Conservation (phyloP, 2,888 invertebrate genomes). For the Sylvicola fuscatus region DNA sequence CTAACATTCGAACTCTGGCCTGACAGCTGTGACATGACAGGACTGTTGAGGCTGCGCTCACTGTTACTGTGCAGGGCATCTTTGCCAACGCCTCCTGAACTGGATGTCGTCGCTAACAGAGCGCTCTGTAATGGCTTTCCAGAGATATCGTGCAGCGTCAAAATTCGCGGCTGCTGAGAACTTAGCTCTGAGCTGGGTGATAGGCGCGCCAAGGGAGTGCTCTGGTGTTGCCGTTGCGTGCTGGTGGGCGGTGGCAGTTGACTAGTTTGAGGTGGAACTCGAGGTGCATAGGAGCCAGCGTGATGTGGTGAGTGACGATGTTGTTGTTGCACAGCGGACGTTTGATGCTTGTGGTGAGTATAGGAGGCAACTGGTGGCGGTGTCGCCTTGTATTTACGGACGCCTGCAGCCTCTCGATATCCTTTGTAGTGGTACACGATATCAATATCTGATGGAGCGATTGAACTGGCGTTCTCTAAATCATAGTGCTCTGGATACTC, state of each 20-base stretch:
- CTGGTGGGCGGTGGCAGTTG: slow-evolving; percentile 46
- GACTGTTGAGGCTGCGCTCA: slow-evolving; percentile 78
- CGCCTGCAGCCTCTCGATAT: slow-evolving; percentile 66
- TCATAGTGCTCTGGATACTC: slow-evolving; percentile 87
- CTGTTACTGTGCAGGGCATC: slow-evolving; percentile 80
- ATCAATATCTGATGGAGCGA: slow-evolving; percentile 93
- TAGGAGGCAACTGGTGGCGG: slow-evolving; percentile 62
- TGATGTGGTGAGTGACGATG: slow-evolving; percentile 63
- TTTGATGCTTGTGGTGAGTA: slow-evolving; percentile 54
- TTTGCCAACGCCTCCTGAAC: slow-evolving; percentile 72
- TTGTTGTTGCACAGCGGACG: slow-evolving; percentile 38
- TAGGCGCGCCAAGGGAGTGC: slow-evolving; percentile 72
- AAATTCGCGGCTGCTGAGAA: slow-evolving; percentile 73
- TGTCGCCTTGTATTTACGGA: slow-evolving; percentile 72
- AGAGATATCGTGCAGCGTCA: slow-evolving; percentile 85
- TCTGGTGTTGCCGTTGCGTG: slow-evolving; percentile 56
- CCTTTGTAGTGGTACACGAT: slow-evolving; percentile 93
- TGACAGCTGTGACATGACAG: slow-evolving; percentile 79
- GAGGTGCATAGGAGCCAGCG: slow-evolving; percentile 49
- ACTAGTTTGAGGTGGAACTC: slow-evolving; percentile 46
- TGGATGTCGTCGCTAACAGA: slow-evolving; percentile 69
- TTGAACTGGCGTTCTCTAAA: slow-evolving; percentile 90
- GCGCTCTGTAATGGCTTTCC: slow-evolving; percentile 83
- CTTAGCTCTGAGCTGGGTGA: slow-evolving; percentile 86
- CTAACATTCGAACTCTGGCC: slow-evolving; percentile 68